phyloP scores from a whole-genome alignment of 2,888 invertebrate species.

The Drosophila lacicola region DNA sequence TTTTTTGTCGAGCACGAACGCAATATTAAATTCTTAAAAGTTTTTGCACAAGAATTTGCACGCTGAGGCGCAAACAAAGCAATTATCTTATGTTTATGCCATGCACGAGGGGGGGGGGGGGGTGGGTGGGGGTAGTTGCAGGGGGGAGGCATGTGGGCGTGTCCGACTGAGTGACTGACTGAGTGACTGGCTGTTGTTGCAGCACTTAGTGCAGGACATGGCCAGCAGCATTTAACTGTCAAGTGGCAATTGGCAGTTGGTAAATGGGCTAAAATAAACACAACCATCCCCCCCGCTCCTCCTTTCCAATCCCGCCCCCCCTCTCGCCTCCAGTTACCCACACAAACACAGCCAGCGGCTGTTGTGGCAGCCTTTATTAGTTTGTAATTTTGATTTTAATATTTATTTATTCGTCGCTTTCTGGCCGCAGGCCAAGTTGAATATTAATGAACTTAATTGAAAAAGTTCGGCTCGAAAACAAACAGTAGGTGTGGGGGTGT shows the following conservation, averaged over 20 bases:
- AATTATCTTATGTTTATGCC: constrained; percentile 25
- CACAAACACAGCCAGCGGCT: constrained; percentile 8
- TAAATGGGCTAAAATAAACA: constrained; percentile 21
- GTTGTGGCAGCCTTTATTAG: constrained; percentile 59
- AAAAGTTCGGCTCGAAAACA: constrained; percentile 63
- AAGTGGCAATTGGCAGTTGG: constrained; percentile 31
- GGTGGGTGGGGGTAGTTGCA: no score
- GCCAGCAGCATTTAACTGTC: constrained; percentile 36
- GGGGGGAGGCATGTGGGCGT: not conserved
- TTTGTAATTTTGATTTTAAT: constrained; percentile 70
- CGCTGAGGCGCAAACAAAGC: constrained; percentile 17
- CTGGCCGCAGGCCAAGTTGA: constrained; percentile 65
- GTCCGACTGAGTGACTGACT: not conserved
- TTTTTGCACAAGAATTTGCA: constrained; percentile 6
- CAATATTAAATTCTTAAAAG: constrained; percentile 18
- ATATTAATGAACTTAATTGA: constrained; percentile 80
- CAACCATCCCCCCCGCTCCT: not conserved
- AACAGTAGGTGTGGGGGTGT: constrained; percentile 14
- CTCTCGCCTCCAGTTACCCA: not conserved
- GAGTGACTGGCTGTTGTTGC: constrained; percentile 1
- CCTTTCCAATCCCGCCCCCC: no score
- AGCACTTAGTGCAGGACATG: constrained; percentile 27
- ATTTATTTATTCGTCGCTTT: constrained; percentile 66
- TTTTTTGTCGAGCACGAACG: not conserved
- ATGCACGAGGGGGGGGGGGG: constrained; percentile 16